Evolutionary conservation across 2,797 vertebrate species (phyloP).

Genomic region (Amniataba percoides): DNA sequence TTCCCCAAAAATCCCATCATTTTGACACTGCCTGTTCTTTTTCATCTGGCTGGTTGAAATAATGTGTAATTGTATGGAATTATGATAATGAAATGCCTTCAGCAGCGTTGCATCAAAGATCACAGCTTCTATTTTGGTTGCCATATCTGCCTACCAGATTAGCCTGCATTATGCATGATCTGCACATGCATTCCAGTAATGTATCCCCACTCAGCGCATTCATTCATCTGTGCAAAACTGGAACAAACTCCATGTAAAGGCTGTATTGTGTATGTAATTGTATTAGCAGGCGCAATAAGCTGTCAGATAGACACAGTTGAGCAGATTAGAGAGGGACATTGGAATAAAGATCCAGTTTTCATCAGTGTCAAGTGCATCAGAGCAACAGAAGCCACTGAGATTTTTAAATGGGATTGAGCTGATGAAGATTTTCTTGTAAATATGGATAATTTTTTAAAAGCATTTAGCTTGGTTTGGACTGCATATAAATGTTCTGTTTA

Average conservation of each 20-base stretch:
- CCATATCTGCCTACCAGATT: slow-evolving; percentile 45
- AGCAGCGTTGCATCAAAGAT: slow-evolving; percentile 53
- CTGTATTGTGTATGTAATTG: slow-evolving; percentile 25
- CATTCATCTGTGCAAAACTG: slow-evolving; percentile 13
- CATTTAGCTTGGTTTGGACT: not conserved
- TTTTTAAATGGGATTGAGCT: not conserved
- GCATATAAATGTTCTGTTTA: not conserved
- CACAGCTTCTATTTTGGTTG: slow-evolving; percentile 49
- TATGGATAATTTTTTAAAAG: not conserved
- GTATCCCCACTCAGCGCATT: slow-evolving; percentile 1
- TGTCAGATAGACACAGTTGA: slow-evolving; percentile 11
- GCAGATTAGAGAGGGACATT: slow-evolving; percentile 3
- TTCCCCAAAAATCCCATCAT: not conserved
- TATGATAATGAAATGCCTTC: slow-evolving; percentile 48
- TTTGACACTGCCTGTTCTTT: slow-evolving; percentile 7
- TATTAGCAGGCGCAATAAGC: slow-evolving; percentile 14
- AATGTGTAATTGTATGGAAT: slow-evolving; percentile 46
- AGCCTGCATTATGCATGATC: slow-evolving; percentile 49
- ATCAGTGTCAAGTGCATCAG: not conserved
- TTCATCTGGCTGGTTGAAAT: slow-evolving; percentile 12
- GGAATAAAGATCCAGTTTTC: not conserved
- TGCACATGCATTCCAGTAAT: slow-evolving; percentile 35
- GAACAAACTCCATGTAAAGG: slow-evolving; percentile 9
- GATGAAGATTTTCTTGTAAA: not conserved
- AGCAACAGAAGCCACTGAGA: not conserved